A percentile compares a stretch with the other conserved stretches of the same genome.
Conservation (phyloP, 1,140 invertebrate genomes). For the Copidosoma floridanum region DNA sequence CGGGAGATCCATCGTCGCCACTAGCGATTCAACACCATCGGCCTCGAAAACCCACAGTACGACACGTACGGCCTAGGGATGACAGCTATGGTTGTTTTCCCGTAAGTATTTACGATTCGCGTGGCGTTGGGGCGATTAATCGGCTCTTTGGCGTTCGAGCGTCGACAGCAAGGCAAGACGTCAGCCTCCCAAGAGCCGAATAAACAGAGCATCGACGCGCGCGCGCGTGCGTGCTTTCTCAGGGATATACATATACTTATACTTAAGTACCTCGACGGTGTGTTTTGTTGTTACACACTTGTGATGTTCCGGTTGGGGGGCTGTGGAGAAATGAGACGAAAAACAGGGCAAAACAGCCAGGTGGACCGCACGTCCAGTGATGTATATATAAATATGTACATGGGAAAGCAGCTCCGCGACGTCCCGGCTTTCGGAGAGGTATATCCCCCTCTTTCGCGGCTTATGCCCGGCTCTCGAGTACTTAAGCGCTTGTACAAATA, state of each 20-base stretch:
- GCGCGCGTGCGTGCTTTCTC: neutral
- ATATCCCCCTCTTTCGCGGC: neutral
- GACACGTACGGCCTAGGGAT: neutral
- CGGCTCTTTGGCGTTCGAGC: constrained; percentile 11
- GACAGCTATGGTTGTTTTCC: neutral
- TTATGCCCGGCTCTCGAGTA: constrained; percentile 32
- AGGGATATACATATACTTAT: neutral
- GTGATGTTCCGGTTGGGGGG: neutral
- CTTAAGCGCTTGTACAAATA: constrained; percentile 56
- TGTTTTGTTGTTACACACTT: neutral
- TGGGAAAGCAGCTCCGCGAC: neutral
- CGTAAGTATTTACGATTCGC: constrained; percentile 2
- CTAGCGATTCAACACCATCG: too few species aligned
- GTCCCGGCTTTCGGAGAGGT: neutral
- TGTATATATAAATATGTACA: neutral
- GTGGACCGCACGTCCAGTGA: neutral
- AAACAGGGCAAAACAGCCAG: too few species aligned
- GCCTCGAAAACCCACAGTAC: neutral
- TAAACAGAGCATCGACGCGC: neutral
- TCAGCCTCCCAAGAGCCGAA: too few species aligned
- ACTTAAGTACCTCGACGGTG: neutral
- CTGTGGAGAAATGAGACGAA: too few species aligned
- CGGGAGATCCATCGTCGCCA: too few species aligned
- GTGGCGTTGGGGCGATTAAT: constrained; percentile 20
- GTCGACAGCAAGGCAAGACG: neutral